Evolutionary conservation across 2,113 vertebrate genomes (phyloP).

Genomic region (Dipodomys ordii): DNA sequence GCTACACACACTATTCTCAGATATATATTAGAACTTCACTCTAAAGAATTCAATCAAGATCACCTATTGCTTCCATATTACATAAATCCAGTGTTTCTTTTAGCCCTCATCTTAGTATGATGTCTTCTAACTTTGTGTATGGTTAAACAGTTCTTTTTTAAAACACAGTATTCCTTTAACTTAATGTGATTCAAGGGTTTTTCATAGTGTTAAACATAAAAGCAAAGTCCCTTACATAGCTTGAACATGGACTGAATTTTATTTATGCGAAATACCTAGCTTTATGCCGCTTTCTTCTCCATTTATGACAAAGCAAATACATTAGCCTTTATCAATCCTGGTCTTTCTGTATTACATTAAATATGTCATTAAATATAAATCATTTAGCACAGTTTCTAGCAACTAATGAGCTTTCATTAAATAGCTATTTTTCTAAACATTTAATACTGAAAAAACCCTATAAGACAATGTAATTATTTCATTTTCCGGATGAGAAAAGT

Average conservation of each 20-base stretch:
- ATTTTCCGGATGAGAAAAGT: background rate
- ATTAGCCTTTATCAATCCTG: background rate
- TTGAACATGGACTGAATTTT: background rate
- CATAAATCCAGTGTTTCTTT: background rate
- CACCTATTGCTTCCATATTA: background rate
- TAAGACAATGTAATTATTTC: background rate
- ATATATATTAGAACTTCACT: background rate
- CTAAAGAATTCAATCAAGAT: background rate
- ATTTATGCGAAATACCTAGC: background rate
- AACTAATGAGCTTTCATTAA: background rate
- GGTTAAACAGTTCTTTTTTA: background rate
- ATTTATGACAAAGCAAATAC: background rate
- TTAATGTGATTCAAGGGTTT: conserved; percentile 8
- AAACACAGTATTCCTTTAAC: background rate
- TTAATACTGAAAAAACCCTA: conserved; percentile 27
- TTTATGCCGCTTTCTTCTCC: background rate
- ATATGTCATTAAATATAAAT: background rate
- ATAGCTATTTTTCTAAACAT: conserved; percentile 11
- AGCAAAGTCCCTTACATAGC: background rate
- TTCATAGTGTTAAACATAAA: background rate
- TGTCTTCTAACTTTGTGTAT: background rate
- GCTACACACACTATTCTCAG: background rate
- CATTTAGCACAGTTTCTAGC: background rate
- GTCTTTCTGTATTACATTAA: background rate
- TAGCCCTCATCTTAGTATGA: background rate